phyloP scores from a whole-genome alignment of 2,888 invertebrate genomes.

The Stenoptilia bipunctidactyla region DNA sequence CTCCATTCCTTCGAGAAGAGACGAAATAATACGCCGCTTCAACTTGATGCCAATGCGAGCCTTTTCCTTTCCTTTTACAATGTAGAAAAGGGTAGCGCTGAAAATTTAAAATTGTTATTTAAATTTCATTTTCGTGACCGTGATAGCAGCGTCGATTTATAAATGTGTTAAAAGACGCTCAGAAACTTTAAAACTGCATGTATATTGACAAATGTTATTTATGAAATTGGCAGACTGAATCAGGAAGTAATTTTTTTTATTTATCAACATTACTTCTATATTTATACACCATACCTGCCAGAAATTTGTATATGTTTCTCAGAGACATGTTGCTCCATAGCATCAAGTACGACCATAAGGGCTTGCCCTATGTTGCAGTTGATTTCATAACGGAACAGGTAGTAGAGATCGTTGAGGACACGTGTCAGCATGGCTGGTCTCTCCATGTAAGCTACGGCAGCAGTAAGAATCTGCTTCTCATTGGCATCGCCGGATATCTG shows the following conservation, averaged over 20 bases:
- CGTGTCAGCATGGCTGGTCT: slow-evolving; percentile 84
- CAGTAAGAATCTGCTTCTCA: slow-evolving; percentile 90
- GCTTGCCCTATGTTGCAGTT: slow-evolving; percentile 82
- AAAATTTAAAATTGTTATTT: slow-evolving; percentile 9
- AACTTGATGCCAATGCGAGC: slow-evolving; percentile 78
- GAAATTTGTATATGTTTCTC: slow-evolving; percentile 95
- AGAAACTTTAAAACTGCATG: too few relatives aligned
- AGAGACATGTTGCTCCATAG: slow-evolving; percentile 88
- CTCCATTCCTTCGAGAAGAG: slow-evolving; percentile 90
- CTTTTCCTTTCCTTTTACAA: slow-evolving; percentile 89
- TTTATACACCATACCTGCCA: slow-evolving; percentile 73
- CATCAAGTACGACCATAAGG: slow-evolving; percentile 84
- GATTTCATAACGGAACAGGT: slow-evolving; percentile 86
- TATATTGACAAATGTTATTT: too few relatives aligned
- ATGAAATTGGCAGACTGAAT: too few relatives aligned
- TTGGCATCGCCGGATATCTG: slow-evolving; percentile 93
- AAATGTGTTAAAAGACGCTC: too few relatives aligned
- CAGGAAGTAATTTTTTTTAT: not conserved
- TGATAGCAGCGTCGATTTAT: too few relatives aligned
- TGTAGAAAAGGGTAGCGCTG: slow-evolving; percentile 95
- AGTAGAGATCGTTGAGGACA: slow-evolving; percentile 92
- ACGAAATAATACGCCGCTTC: slow-evolving; percentile 84
- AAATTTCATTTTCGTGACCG: too few relatives aligned
- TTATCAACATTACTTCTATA: slow-evolving; percentile 1
- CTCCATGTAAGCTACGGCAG: slow-evolving; percentile 86